Percentiles rank a stretch among this genome's conserved stretches.
Evolutionary conservation across 35 echinoderm and acorn worm genomes (phyloP).

Genomic region (Apostichopus californicus): DNA sequence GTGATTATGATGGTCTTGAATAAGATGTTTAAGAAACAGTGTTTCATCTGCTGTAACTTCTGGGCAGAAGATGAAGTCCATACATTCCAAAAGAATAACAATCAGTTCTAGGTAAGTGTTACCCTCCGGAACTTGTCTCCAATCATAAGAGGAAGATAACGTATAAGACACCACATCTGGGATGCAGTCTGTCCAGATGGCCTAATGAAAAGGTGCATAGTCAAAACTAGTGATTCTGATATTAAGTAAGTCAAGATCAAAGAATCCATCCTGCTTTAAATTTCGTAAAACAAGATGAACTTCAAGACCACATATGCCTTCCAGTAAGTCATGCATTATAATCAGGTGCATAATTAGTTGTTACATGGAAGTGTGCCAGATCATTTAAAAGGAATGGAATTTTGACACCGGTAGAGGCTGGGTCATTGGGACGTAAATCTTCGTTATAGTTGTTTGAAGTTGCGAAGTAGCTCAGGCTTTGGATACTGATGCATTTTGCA

Average conservation of each 20-base stretch:
- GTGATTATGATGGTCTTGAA: conserved; percentile 47
- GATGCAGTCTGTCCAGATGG: conserved; percentile 39
- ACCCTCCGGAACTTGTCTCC: conserved; percentile 55
- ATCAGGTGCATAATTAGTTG: conserved; percentile 45
- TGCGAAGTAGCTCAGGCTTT: neutral
- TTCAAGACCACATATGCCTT: conserved; percentile 26
- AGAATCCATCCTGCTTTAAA: conserved; percentile 8
- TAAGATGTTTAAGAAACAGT: conserved; percentile 38
- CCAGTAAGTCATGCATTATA: conserved; percentile 67
- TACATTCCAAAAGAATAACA: conserved; percentile 46
- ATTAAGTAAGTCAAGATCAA: conserved; percentile 10
- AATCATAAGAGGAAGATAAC: conserved; percentile 37
- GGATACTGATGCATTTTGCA: neutral
- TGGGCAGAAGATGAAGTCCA: conserved; percentile 50
- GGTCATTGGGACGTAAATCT: too few species aligned
- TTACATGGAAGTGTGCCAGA: conserved; percentile 48
- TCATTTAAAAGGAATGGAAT: conserved; percentile 44
- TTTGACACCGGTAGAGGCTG: conserved; percentile 11
- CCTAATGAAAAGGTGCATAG: conserved; percentile 3
- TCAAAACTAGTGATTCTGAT: conserved; percentile 65
- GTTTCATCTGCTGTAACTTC: conserved; percentile 41
- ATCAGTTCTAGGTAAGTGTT: conserved; percentile 43
- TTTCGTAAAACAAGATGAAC: conserved; percentile 19
- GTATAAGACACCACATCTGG: conserved; percentile 51
- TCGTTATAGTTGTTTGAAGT: neutral